Base-by-base conservation (phyloP, 2,797 vertebrate species). In the Enteromius trimaculatus region DNA sequence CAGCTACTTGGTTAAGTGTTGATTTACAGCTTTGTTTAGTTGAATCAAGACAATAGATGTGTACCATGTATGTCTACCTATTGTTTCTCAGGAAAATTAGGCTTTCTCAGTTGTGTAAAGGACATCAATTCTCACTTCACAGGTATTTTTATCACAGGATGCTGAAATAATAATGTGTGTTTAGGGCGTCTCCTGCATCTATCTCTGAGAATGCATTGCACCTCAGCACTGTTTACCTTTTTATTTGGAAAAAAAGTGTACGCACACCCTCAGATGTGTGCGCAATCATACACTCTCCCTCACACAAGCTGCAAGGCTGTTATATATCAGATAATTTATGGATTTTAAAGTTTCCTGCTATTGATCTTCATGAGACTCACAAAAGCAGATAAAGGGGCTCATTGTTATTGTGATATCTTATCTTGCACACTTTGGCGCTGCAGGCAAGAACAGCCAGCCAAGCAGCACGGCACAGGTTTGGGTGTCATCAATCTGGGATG, bases 341-440 rank as follows among this genome's bases (percentile, higher is more conserved):
- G 47, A 82, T 77, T 77, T 82, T 13, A 23, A 75, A 68, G n/a
- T 76, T 82, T 82, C 49, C 62, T 53, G 70, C 71, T 68, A 42
- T 68, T 75, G 60, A 75, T 76, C 47, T 26, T 21, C n/a, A 31
- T 7, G 44, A 82, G 58, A 29, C 16, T 26, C n/a, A 0, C 47
- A 47, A 74, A 62, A 74, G 80, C 21, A 65, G 39, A 81, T 62
- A 81, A 74, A 65, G 29, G 80, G 13, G 80, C 70, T 65, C 69
- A 65, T 74, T 81, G 69, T 81, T 62, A 60, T 72, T 11, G 6
- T 64, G 55, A 64, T 74, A 81, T 51, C 14, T 65, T 74, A 51
- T 42, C 80, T 64, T 19, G 69, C 29, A 74, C 3, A 58, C 80
- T 74, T 81, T 70, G 6, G 37, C 0, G 53, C 68, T 71, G 66